Percentiles rank a stretch among this genome's conserved stretches.
These are phyloP conservation scores for Botia kubotai DNA, from an alignment of 2,797 vertebrate genomes.

Conservation along the genomic window DNA sequence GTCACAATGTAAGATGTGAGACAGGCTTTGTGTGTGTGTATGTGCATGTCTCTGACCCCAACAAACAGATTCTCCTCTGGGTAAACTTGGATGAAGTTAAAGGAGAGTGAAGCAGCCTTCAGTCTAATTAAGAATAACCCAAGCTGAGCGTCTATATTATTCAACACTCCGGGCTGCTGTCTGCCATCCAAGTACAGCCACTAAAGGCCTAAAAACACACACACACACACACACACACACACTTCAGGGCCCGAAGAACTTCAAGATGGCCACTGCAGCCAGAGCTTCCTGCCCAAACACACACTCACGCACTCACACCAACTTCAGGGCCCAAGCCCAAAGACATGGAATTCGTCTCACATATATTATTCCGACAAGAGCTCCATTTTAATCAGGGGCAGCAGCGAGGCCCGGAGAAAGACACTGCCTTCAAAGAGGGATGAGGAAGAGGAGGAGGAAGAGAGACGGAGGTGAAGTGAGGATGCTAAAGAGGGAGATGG, in stretches of 20 bases:
- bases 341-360: slow-evolving; percentile 62
- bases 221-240: slow-evolving; percentile 44
- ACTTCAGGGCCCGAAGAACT: neutral
- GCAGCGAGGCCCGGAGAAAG: slow-evolving; percentile 57
- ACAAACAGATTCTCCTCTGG: slow-evolving; percentile 68
- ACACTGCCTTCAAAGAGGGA: slow-evolving; percentile 56
- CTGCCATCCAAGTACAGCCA: slow-evolving; percentile 68
- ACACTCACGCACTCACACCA: slow-evolving; percentile 1
- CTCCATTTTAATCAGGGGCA: slow-evolving; percentile 72
- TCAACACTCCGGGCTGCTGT: slow-evolving; percentile 72
- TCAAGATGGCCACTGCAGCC: neutral
- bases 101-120: slow-evolving; percentile 66
- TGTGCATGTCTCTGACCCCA: slow-evolving; percentile 50
- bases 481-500: slow-evolving; percentile 12
- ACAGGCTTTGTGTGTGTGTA: neutral
- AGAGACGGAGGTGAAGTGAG: slow-evolving; percentile 51
- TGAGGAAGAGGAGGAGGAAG: slow-evolving; percentile 28
- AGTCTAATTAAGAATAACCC: slow-evolving; percentile 76
- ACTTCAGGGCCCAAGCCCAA: slow-evolving; percentile 41
- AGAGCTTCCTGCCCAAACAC: slow-evolving; percentile 26
- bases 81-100: slow-evolving; percentile 79
- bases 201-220: slow-evolving; percentile 36
- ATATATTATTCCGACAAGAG: slow-evolving; percentile 68
- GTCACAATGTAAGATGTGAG: slow-evolving; percentile 28
- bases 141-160: slow-evolving; percentile 78